Evolutionary conservation across 2,113 vertebrate genomes (phyloP).

Genomic region (Ovis aries): DNA sequence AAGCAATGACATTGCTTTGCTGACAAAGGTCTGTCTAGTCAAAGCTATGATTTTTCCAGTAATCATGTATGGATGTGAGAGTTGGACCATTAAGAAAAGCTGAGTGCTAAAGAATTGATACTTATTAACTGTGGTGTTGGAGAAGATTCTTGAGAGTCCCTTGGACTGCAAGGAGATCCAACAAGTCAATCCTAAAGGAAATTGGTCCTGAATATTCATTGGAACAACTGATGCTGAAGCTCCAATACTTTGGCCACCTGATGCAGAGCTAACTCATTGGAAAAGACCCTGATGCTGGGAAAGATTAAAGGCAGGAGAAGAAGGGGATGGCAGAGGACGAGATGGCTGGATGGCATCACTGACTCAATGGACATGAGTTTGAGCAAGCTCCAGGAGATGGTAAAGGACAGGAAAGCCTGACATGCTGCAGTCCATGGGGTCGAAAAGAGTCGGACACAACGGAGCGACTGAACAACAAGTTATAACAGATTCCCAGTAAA

Average conservation of each 20-base stretch:
- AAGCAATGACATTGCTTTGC: background rate
- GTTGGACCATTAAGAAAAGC: background rate
- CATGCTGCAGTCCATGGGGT: background rate
- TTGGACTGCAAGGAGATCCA: background rate
- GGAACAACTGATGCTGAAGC: background rate
- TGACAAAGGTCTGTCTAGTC: background rate
- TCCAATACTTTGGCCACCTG: background rate
- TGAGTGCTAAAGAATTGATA: background rate
- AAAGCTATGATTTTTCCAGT: background rate
- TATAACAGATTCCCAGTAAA: background rate
- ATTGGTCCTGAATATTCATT: background rate
- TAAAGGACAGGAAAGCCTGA: background rate
- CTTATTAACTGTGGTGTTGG: background rate
- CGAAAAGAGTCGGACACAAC: rapidly evolving
- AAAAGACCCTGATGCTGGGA: background rate
- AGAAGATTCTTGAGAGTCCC: background rate
- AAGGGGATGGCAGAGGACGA: background rate
- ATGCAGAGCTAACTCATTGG: background rate
- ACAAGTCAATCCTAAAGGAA: background rate
- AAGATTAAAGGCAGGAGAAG: background rate
- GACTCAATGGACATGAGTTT: background rate
- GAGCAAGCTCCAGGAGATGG: background rate
- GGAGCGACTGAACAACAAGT: background rate
- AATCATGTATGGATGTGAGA: background rate
- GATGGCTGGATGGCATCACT: background rate